Evolutionary conservation across 2,113 vertebrate genomes (phyloP), one percentile per base, ranked within the genome.

Genomic region (Alaudala cheleensis): DNA sequence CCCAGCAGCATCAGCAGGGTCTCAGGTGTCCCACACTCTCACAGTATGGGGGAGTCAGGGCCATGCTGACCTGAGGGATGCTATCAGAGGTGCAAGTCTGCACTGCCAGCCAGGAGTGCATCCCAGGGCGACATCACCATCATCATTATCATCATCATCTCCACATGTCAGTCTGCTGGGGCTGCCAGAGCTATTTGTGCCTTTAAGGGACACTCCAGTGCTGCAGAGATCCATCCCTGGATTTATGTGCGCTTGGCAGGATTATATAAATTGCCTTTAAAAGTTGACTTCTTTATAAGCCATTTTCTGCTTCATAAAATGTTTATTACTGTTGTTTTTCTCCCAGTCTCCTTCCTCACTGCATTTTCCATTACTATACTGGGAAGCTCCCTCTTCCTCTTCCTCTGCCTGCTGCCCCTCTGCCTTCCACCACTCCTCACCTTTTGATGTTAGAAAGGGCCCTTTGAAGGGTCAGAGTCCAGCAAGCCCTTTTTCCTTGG

Each of bases 261-360:
- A 94, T 97, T 96, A 76, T 92, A 95, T 96, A 92, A 95, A 96
- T 95, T 95, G 93, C 95, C 93, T 97, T 97, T 95, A 95, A 93
- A 97, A 97, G 93, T 92, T 97, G 93, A 97, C 97, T 97, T 97
- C 96, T 97, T 97, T 96, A 97, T 96, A 95, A 96, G 84, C 95
- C 95, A 91, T 97, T 97, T 97, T 97, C 95, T 97, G 96, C 95
- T 97, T 96, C 97, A 96, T 96, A 95, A 97, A 97, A 91, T 89
- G 93, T 95, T 95, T 96, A 97, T 96, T 93, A 94, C 94, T 96
- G 73, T 96, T 96, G 94, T 91, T 97, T 97, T 92, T 97, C 90
- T 94, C 90, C 70, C 85, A 57, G 61, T 93, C 90, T 86, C 81
- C 88, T 91, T 92, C 83, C 49, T 87, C 14, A 0, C 57, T 79